Evolutionary conservation across 1,140 invertebrate species (phyloP), one percentile per base, ranked within the genome.

Genomic region (Pseudoatta argentina): DNA sequence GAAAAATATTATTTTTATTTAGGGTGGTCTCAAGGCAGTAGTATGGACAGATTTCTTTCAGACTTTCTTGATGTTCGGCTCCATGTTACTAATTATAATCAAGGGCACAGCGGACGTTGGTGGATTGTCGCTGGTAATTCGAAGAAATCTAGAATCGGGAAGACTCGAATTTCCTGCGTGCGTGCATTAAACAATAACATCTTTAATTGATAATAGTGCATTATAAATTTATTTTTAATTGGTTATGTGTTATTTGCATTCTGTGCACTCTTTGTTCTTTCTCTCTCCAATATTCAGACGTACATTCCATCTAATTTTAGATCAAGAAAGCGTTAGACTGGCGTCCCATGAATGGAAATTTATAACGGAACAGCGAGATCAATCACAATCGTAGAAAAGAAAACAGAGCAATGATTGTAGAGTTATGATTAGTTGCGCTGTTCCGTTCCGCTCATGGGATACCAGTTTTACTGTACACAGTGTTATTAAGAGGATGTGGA

Each of bases 41-140:
- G 97, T 99, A 18, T 98, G 98, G 98, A 99, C 98, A 0, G 98
- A 99, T 94, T 97, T 98, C 2, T 97, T 99, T 85, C 98, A 99
- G 95, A 97, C 97, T 0, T 92, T 97, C 8, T 95, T 99, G 0
- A 99, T 99, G 97, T 97, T 98, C 64, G 96, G 96, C 0, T 97
- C 98, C 5, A 97, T 99, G 95, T 89, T 98, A 0, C 94, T 98
- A 71, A 97, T 99, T 7, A 94, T 97, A 0, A 94, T 98, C 7
- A 98, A 98, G 94, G 98, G 98, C 4, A 97, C 97, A 0, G 86
- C 96, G 0, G 97, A 98, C 71, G 95, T 97, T 8, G 98, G 98
- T 2, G 98, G 98, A 16, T 94, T 98, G 2, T 92, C 94, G 0
- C 95, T 96, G 10, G 97, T 99, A 0, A 96, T 97, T 92, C 93